phyloP scores from a whole-genome alignment of 2,888 invertebrate species.

The Automeris io region DNA sequence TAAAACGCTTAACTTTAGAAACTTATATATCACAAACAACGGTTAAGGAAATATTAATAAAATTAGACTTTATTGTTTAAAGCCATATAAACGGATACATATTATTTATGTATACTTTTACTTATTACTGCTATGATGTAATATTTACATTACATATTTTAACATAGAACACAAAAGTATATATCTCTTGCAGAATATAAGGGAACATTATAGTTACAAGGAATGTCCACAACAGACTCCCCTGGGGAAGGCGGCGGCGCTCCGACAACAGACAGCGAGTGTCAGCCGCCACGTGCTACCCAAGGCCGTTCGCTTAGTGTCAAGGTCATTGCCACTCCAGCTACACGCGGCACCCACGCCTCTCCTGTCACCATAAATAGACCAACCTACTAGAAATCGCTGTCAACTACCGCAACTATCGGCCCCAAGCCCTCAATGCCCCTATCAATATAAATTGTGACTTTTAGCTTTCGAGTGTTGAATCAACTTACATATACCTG shows the following conservation, averaged over 20 bases:
- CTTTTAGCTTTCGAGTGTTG: too few species aligned
- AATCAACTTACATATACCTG: too few species aligned
- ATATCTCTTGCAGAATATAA: slow-evolving; percentile 1
- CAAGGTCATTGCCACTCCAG: slow-evolving; percentile 77
- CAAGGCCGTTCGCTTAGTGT: slow-evolving; percentile 77
- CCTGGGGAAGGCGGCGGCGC: slow-evolving; percentile 76
- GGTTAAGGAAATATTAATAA: too few species aligned
- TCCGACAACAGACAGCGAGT: slow-evolving; percentile 76
- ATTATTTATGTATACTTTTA: too few species aligned
- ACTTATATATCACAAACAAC: too few species aligned
- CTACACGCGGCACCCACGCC: slow-evolving; percentile 75
- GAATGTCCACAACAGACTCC: slow-evolving; percentile 71
- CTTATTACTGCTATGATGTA: too few species aligned
- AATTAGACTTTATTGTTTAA: too few species aligned
- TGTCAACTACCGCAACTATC: slow-evolving; percentile 52
- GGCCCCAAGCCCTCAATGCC: slow-evolving; percentile 34
- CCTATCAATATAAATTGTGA: neutral
- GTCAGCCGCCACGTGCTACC: slow-evolving; percentile 77
- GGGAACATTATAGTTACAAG: slow-evolving; percentile 28
- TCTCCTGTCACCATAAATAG: slow-evolving; percentile 76
- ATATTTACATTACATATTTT: too few species aligned
- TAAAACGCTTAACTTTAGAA: too few species aligned
- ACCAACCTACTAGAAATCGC: slow-evolving; percentile 65
- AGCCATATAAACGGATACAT: too few species aligned
- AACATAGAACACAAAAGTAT: too few species aligned